Evolutionary conservation across 92 coral and sea anemone genomes (phyloP).

Genomic region (Palythoa caribaeorum): DNA sequence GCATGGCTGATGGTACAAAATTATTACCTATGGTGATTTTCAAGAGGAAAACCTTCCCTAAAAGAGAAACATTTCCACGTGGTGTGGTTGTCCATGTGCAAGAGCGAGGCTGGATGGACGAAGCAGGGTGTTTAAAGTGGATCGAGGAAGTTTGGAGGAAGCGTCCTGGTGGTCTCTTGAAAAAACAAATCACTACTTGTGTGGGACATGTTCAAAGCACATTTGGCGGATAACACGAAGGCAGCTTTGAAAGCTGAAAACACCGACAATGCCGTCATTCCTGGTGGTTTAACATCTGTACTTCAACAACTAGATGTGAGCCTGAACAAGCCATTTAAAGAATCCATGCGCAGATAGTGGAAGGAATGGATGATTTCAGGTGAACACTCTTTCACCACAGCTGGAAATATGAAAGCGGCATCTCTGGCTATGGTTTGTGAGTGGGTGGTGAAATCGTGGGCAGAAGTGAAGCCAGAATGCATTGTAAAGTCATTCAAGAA

Average conservation of each 20-base stretch:
- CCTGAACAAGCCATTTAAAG: constrained; percentile 52
- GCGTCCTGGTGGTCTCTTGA: constrained; percentile 7
- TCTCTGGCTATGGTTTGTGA: no score
- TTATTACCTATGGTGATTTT: no score
- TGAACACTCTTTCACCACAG: no score
- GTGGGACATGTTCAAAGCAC: constrained; percentile 6
- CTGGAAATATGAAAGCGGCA: no score
- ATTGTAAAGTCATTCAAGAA: no score
- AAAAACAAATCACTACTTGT: background rate
- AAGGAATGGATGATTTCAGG: background rate
- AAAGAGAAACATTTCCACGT: no score
- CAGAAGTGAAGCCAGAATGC: no score
- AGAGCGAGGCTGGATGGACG: background rate
- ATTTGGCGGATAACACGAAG: background rate
- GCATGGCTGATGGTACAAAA: no score
- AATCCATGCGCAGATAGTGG: constrained; percentile 25
- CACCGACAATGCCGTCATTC: constrained; percentile 42
- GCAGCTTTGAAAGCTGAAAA: constrained; percentile 19
- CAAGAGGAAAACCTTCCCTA: no score
- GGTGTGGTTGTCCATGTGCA: background rate
- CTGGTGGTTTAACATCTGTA: constrained; percentile 43
- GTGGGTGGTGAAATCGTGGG: no score
- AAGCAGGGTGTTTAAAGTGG: constrained; percentile 22
- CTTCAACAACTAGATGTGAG: constrained; percentile 32
- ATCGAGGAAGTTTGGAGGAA: background rate